Evolutionary conservation across 2,888 invertebrate species (phyloP).

Genomic region (Branchinecta sandiegonensis): DNA sequence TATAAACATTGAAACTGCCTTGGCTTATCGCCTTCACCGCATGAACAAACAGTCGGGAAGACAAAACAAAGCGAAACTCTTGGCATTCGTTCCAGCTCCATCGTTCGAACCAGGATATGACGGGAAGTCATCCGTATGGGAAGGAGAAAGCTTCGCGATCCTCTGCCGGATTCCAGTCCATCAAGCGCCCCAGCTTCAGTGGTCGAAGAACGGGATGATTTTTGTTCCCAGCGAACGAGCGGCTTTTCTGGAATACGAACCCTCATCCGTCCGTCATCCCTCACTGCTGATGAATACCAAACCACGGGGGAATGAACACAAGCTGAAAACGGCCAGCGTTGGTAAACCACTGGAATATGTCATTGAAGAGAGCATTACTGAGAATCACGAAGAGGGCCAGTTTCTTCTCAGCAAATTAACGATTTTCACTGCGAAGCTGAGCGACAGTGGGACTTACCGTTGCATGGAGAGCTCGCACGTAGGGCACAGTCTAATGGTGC

Average conservation of each 20-base stretch:
- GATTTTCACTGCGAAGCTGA: background rate
- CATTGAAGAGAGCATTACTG: constrained; percentile 10
- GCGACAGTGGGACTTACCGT: background rate
- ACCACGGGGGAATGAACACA: background rate
- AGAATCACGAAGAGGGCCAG: background rate
- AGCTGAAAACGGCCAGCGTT: background rate
- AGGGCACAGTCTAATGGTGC: background rate
- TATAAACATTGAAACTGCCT: too few relatives aligned
- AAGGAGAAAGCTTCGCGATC: constrained; percentile 24
- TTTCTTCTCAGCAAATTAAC: background rate
- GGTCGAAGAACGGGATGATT: constrained; percentile 20
- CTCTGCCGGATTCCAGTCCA: constrained; percentile 23
- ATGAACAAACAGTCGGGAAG: too few relatives aligned
- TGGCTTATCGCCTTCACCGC: too few relatives aligned
- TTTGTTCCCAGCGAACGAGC: background rate
- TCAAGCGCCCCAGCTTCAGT: constrained; percentile 20
- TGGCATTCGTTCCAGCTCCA: constrained; percentile 15
- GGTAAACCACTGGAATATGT: background rate
- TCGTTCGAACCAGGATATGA: constrained; percentile 22
- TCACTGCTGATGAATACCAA: constrained; percentile 9
- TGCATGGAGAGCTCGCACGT: background rate
- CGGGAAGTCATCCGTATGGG: constrained; percentile 24
- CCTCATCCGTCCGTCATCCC: background rate
- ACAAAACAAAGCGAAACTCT: background rate
- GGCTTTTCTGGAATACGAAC: background rate